Conservation (phyloP, 1,140 invertebrate genomes). For the Diabrotica virgifera region DNA sequence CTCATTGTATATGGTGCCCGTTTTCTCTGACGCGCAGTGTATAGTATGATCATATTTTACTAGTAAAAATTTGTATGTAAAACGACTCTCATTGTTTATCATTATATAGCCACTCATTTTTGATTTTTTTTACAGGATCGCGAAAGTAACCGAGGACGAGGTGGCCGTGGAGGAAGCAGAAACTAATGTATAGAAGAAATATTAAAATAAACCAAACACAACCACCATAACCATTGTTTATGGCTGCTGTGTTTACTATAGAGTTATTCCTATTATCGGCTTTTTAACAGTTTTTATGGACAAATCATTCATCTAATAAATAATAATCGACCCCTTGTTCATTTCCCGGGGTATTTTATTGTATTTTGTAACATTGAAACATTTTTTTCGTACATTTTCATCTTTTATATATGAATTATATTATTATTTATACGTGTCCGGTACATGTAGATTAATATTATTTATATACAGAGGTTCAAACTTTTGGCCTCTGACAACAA, state of each 20-base stretch:
- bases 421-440: no score
- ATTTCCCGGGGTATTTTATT: not conserved
- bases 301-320: constrained; percentile 7
- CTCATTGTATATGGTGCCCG: no score
- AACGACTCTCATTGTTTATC: no score
- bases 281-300: constrained; percentile 22
- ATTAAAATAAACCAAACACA: not conserved
- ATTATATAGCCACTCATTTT: no score
- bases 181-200: constrained; percentile 32
- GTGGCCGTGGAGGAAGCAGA: constrained; percentile 39
- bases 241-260: constrained; percentile 34
- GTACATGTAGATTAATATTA: no score
- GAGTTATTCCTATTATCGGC: constrained; percentile 29
- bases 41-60: no score
- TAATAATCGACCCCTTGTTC: not conserved
- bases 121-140: constrained; percentile 39
- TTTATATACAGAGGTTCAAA: no score
- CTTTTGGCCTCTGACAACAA: no score
- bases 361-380: no score
- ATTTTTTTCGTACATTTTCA: not conserved
- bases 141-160: constrained; percentile 39
- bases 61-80: no score
- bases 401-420: not conserved
- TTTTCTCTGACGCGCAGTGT: no score
- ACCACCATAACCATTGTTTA: constrained; percentile 14